A percentile compares a stretch with the other conserved stretches of the same genome.
These are phyloP conservation scores for Triplophysa bombifrons DNA, from an alignment of 2,797 vertebrate genomes.

Conservation along the genomic window DNA sequence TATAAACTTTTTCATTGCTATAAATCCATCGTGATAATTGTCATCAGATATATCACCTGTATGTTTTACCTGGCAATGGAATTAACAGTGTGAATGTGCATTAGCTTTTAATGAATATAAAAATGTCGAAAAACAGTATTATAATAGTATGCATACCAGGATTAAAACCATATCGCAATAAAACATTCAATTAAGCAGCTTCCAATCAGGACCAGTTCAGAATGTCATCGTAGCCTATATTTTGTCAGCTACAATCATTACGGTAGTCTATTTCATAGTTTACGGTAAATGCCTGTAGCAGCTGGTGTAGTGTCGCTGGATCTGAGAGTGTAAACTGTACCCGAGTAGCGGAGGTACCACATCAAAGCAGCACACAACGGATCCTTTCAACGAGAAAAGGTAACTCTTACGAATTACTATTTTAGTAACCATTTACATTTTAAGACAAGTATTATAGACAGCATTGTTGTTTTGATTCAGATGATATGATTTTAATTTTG, in stretches of 20 bases:
- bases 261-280: background rate
- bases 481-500: background rate
- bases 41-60: too few species aligned
- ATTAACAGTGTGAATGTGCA: too few species aligned
- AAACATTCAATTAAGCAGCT: background rate
- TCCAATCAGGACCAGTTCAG: background rate
- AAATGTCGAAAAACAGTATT: too few species aligned
- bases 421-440: background rate
- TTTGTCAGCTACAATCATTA: background rate
- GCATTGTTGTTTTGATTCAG: background rate
- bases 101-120: too few species aligned
- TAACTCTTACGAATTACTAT: background rate
- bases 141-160: too few species aligned
- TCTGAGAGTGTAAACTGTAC: conserved; percentile 17
- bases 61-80: too few species aligned
- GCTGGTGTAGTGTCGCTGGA: background rate
- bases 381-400: conserved; percentile 17
- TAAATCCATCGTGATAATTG: too few species aligned
- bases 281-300: background rate
- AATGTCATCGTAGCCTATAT: background rate
- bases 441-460: background rate
- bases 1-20: too few species aligned
- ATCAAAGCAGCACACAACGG: conserved; percentile 1
- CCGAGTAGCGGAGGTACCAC: background rate
- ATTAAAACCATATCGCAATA: too few species aligned